A percentile compares a stretch with the other conserved stretches of the same genome.
Conservation (phyloP, 2,888 invertebrate species). For the Hyalella azteca region DNA sequence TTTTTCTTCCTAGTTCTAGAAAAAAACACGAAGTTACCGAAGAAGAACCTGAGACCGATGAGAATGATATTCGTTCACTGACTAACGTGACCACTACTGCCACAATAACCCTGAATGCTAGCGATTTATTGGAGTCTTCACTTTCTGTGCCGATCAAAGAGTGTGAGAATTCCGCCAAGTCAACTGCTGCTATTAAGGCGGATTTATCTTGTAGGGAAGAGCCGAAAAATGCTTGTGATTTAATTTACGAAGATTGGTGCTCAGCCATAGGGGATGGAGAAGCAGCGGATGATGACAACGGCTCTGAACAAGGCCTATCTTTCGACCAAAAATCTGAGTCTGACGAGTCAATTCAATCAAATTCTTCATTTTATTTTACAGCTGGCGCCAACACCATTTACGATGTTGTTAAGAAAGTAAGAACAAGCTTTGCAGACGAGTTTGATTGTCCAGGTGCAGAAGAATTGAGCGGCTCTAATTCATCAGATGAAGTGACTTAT, state of each 20-base stretch:
- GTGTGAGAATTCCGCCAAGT: too few relatives aligned
- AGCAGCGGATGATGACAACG: neutral
- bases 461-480: neutral
- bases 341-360: constrained; percentile 62
- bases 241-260: constrained; percentile 29
- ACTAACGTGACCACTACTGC: constrained; percentile 13
- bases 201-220: too few relatives aligned
- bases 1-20: neutral
- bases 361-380: constrained; percentile 49
- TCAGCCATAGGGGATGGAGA: constrained; percentile 10
- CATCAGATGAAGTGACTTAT: constrained; percentile 8
- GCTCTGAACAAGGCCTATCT: neutral
- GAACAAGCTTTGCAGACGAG: constrained; percentile 59
- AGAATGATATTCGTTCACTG: neutral
- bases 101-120: constrained; percentile 6
- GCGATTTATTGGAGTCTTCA: neutral
- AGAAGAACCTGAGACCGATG: neutral
- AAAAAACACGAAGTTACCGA: neutral
- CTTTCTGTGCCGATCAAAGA: too few relatives aligned
- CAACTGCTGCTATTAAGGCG: too few relatives aligned
- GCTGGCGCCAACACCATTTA: constrained; percentile 44
- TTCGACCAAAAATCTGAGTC: constrained; percentile 64
- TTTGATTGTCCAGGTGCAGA: neutral
- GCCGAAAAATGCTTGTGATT: neutral
- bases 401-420: constrained; percentile 59